Evolutionary conservation across 1,140 invertebrate species (phyloP).

Genomic region (Alviniconcha marisindica): DNA sequence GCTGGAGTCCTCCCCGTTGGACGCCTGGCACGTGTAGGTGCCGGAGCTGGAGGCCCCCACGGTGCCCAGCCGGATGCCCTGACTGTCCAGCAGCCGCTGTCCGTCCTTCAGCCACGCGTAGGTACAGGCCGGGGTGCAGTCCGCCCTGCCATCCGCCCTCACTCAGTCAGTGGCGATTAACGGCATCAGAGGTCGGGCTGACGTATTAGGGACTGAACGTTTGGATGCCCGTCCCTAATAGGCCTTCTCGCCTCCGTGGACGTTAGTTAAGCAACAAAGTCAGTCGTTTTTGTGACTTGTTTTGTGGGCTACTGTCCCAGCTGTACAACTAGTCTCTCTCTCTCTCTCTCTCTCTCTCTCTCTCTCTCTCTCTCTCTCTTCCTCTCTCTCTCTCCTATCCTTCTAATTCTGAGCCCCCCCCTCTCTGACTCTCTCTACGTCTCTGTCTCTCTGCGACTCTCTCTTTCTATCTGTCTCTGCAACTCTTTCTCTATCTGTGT

Average conservation of each 20-base stretch:
- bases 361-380: constrained; percentile 9
- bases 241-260: too few relatives aligned
- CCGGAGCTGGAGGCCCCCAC: not conserved
- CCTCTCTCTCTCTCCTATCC: not conserved
- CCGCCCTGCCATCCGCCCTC: constrained; percentile 17
- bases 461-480: not conserved
- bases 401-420: not conserved
- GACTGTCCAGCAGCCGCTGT: not conserved
- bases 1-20: constrained; percentile 21
- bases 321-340: not conserved
- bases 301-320: too few relatives aligned
- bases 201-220: too few relatives aligned
- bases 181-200: too few relatives aligned
- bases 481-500: not conserved
- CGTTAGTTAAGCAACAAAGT: too few relatives aligned
- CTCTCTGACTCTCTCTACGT: not conserved
- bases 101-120: constrained; percentile 34
- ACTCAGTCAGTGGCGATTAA: too few relatives aligned
- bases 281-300: too few relatives aligned
- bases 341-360: not conserved
- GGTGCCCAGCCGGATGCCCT: constrained; percentile 5
- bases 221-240: too few relatives aligned
- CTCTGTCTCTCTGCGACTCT: not conserved
- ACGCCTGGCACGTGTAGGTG: constrained; percentile 34
- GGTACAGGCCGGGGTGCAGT: constrained; percentile 32